phyloP scores from a whole-genome alignment of 2,113 vertebrate species.

The Nothocercus julius region DNA sequence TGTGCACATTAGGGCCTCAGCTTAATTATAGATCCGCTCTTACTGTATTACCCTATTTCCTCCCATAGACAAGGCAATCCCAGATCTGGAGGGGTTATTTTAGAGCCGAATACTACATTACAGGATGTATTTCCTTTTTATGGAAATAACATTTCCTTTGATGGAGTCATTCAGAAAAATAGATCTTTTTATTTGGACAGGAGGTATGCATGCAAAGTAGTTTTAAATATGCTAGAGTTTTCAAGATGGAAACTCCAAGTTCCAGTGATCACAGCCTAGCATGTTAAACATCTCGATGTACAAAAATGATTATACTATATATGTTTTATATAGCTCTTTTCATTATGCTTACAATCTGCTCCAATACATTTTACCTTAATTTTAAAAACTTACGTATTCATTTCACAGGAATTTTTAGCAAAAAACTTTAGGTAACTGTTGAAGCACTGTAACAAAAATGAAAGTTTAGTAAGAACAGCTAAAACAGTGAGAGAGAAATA shows the following conservation, averaged over 20 bases:
- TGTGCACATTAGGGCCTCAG: background rate
- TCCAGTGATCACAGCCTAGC: background rate
- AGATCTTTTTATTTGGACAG: background rate
- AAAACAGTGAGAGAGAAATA: background rate
- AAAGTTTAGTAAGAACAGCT: background rate
- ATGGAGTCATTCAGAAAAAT: background rate
- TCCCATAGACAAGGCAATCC: background rate
- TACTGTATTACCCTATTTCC: background rate
- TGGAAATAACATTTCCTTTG: constrained; percentile 1
- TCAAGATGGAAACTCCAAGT: background rate
- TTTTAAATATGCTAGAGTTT: background rate
- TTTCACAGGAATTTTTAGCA: background rate
- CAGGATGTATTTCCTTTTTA: constrained; percentile 31
- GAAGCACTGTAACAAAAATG: background rate
- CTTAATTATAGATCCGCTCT: background rate
- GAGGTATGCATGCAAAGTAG: background rate
- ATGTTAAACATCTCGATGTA: background rate
- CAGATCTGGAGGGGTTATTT: background rate
- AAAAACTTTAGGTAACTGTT: background rate
- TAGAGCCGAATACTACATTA: background rate
- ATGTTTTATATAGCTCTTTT: background rate
- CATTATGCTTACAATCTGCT: background rate
- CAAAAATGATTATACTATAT: background rate
- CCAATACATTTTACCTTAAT: background rate
- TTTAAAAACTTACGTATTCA: background rate